Percentiles rank a stretch among this genome's conserved stretches.
Conservation (phyloP, 2,888 invertebrate species). For the Alcis repandata region DNA sequence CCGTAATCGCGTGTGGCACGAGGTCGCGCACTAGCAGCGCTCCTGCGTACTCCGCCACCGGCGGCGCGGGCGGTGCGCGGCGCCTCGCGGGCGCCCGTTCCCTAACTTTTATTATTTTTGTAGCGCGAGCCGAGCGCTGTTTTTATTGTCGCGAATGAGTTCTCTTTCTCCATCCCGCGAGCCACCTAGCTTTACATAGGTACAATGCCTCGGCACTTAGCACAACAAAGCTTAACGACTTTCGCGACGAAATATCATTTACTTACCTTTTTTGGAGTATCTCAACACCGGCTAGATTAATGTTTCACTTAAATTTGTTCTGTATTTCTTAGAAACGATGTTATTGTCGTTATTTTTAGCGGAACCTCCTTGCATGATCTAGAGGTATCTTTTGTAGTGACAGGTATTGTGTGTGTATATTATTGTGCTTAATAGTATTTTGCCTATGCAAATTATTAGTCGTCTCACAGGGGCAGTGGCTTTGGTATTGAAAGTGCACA, state of each 20-base stretch:
- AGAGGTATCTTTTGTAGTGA: neutral
- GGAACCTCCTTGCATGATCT: neutral
- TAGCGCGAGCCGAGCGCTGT: constrained; percentile 69
- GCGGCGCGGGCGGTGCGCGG: constrained; percentile 44
- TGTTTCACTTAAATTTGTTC: constrained; percentile 15
- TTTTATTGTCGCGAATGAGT: constrained; percentile 73
- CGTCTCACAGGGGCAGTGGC: constrained; percentile 52
- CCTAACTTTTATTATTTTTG: constrained; percentile 82
- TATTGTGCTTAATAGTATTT: neutral
- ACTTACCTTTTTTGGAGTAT: constrained; percentile 25
- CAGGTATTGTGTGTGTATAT: neutral
- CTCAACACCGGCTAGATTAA: constrained; percentile 23
- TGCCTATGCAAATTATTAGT: constrained; percentile 37
- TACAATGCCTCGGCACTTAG: constrained; percentile 43
- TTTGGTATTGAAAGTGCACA: constrained; percentile 79
- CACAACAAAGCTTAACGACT: constrained; percentile 44
- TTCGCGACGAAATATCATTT: constrained; percentile 33
- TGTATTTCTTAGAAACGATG: neutral
- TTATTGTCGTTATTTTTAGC: constrained; percentile 1
- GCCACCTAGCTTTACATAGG: constrained; percentile 51
- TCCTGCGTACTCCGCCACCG: constrained; percentile 43
- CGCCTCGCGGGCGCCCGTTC: constrained; percentile 71
- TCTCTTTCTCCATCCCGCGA: constrained; percentile 60
- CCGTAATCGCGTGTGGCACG: constrained; percentile 13
- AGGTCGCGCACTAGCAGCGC: constrained; percentile 46